Conservation (phyloP, 2,113 vertebrate genomes). For the Sarotherodon lohbergeri region DNA sequence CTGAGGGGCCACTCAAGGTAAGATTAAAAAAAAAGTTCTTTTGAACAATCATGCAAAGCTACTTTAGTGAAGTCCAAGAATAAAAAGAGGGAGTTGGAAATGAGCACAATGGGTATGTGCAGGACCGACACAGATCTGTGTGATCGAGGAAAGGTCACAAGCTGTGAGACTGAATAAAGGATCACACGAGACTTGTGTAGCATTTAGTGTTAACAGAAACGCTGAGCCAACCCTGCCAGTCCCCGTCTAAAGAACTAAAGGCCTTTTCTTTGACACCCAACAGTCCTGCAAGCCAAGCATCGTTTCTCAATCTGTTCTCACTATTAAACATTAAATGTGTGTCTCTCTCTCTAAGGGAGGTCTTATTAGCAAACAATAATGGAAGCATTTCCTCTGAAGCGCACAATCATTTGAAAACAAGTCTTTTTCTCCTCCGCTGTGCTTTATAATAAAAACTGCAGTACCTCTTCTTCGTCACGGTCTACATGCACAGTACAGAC, state of each 20-base stretch:
- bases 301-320: not conserved
- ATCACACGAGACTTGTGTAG: not conserved
- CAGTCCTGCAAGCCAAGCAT: not conserved
- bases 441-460: not conserved
- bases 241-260: not conserved
- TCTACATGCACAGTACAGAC: not conserved
- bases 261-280: not conserved
- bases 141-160: not conserved
- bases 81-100: not conserved
- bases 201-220: not conserved
- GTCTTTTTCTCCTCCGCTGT: not conserved
- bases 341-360: not conserved
- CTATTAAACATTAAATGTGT: not conserved
- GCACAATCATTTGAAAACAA: not conserved
- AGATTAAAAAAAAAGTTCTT: not conserved
- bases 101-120: not conserved
- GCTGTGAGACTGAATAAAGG: not conserved
- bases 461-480: not conserved
- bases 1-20: accelerated
- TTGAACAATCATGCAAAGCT: not conserved
- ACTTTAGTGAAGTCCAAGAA: not conserved
- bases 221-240: not conserved
- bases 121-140: not conserved
- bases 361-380: not conserved
- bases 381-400: not conserved